Base-by-base conservation (phyloP, 1,140 invertebrate species). In the Nixonia krombeini region DNA sequence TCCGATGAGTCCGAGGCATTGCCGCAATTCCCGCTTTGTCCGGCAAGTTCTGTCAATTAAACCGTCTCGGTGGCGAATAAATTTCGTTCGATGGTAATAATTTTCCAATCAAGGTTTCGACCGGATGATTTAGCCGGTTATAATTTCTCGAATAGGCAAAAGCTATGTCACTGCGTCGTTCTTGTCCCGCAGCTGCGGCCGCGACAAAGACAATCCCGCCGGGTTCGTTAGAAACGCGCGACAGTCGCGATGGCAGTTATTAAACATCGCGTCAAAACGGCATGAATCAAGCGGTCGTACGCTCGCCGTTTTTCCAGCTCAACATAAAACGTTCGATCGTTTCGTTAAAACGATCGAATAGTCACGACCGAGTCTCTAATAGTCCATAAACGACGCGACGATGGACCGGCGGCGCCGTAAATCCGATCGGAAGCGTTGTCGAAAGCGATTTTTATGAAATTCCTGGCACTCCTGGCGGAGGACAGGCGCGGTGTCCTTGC, bases 401-500 rank as follows among this genome's bases (percentile, higher is more conserved):
- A n/a, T n/a, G n/a, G n/a, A n/a, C n/a, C n/a, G n/a, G n/a, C n/a
- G n/a, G n/a, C n/a, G n/a, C n/a, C n/a, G n/a, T n/a, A n/a, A n/a
- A n/a, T n/a, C n/a, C n/a, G n/a, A n/a, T n/a, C n/a, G n/a, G n/a
- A n/a, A n/a, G n/a, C n/a, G 47, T 62, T 42, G 58, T 45, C 33
- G 15, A 25, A 29, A 41, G 49, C 38, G 37, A 64, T 64, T 63
- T 47, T 35, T 63, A 46, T 2, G 52, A 33, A 21, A n/a, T n/a
- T n/a, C n/a, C n/a, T n/a, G n/a, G 7, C 58, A 69, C 52, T 58
- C 58, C 57, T 63, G 53, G 58, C 56, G 58, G 44, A 58, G 65
- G 38, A 31, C 51, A 52, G 53, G n/a, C 46, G 56, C 16, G 55
- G 62, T 75, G 80, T 76, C 80, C 79, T 81, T 82, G 80, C 63